Evolutionary conservation across 64 coral and sea anemone species (phyloP).

Genomic region (Montipora foliosa): DNA sequence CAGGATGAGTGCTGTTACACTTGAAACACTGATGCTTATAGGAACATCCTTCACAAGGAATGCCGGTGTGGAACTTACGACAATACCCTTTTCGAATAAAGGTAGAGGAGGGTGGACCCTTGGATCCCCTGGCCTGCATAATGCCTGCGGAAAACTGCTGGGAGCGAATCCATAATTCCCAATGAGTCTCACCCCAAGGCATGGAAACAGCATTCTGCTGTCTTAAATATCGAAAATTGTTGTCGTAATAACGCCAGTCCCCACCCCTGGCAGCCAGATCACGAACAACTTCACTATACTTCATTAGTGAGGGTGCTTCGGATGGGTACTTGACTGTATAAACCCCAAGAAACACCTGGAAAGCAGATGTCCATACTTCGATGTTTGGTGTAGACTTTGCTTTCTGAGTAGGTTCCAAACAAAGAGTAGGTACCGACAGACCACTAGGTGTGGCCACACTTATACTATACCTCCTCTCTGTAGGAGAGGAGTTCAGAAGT

Average conservation of each 20-base stretch:
- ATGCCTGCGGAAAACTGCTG: not conserved
- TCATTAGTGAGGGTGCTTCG: conserved; percentile 50
- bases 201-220: not conserved
- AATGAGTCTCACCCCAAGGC: conserved; percentile 8
- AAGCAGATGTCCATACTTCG: conserved; percentile 23
- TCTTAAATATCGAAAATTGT: conserved; percentile 24
- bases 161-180: conserved; percentile 22
- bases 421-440: not conserved
- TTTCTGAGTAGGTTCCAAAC: conserved; percentile 22
- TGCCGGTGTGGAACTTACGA: too few species aligned
- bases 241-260: conserved; percentile 54
- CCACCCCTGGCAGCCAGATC: conserved; percentile 20
- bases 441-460: not conserved
- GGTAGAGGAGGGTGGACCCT: too few species aligned
- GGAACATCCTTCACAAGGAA: too few species aligned
- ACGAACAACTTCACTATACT: conserved; percentile 3
- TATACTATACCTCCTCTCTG: not conserved
- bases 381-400: conserved; percentile 20
- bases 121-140: too few species aligned
- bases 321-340: conserved; percentile 4
- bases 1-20: too few species aligned
- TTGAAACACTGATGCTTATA: too few species aligned
- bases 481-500: not conserved
- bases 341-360: conserved; percentile 24
- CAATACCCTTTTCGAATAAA: too few species aligned